Percentiles rank a stretch among this genome's conserved stretches.
phyloP scores from a whole-genome alignment of 2,797 vertebrate genomes.

The Calcarius lapponicus region DNA sequence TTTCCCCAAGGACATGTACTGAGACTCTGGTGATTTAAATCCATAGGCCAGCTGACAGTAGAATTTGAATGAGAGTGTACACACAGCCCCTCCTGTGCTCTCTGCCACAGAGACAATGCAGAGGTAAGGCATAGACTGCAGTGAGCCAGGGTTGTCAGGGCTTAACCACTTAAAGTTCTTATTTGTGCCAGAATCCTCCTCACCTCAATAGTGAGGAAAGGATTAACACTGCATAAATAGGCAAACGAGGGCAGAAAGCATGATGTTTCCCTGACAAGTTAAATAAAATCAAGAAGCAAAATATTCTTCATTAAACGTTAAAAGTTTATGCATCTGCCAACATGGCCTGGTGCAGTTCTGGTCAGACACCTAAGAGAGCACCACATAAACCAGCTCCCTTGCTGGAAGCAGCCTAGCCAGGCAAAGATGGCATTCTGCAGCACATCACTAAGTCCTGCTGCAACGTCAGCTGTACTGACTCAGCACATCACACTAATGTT shows the following conservation, averaged over 20 bases:
- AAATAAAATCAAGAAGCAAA: slow-evolving; percentile 40
- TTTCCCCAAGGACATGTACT: neutral
- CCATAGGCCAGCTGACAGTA: neutral
- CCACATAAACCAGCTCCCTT: neutral
- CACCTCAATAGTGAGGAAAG: neutral
- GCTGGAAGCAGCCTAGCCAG: neutral
- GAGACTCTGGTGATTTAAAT: neutral
- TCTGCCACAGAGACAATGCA: neutral
- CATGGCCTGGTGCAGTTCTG: neutral
- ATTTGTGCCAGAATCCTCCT: neutral
- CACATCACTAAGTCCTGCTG: neutral
- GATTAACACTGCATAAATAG: slow-evolving; percentile 25
- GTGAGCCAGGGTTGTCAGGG: neutral
- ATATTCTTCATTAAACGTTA: neutral
- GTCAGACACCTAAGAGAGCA: neutral
- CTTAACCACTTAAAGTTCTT: slow-evolving; percentile 20
- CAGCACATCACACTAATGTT: neutral
- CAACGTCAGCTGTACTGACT: slow-evolving; percentile 12
- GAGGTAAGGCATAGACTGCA: neutral
- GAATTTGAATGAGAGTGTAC: neutral
- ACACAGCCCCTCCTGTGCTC: neutral
- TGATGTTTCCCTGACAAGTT: neutral
- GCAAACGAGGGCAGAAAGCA: slow-evolving; percentile 25
- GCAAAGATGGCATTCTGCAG: neutral
- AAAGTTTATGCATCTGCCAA: neutral